Evolutionary conservation across 2,113 vertebrate genomes (phyloP).

Genomic region (Willisornis vidua): DNA sequence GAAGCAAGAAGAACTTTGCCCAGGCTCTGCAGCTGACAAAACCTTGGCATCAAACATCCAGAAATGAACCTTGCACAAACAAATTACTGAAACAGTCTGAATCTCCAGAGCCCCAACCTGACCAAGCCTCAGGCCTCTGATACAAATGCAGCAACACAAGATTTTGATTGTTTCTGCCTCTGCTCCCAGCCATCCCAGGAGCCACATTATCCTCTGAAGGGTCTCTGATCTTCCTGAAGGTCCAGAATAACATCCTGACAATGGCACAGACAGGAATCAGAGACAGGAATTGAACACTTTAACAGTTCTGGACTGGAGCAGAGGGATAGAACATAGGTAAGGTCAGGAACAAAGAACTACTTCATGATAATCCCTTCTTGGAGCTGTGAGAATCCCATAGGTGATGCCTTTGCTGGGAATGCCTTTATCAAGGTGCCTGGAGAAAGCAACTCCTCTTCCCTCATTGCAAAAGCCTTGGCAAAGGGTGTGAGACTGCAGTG

Average conservation of each 20-base stretch:
- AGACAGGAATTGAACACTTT: neutral
- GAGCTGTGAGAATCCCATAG: neutral
- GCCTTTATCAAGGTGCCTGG: neutral
- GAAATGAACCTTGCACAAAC: neutral
- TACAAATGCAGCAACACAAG: neutral
- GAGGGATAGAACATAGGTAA: neutral
- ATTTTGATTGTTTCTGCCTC: neutral
- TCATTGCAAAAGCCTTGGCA: accelerated
- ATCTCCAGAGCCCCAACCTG: too few species aligned
- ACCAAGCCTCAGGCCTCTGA: neutral
- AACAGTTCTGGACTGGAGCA: neutral
- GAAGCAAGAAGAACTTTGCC: neutral
- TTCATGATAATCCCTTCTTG: neutral
- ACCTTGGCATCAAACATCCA: neutral
- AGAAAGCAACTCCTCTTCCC: neutral
- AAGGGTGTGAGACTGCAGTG: neutral
- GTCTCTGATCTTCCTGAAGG: neutral
- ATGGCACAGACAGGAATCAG: neutral
- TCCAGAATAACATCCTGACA: neutral
- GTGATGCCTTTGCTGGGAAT: neutral
- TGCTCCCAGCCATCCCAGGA: neutral
- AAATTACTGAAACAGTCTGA: neutral
- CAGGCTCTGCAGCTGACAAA: neutral
- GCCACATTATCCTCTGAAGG: neutral
- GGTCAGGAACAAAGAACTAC: neutral